These are phyloP conservation scores for Platalea minor DNA, from an alignment of 2,797 vertebrate genomes.

Conservation along the genomic window DNA sequence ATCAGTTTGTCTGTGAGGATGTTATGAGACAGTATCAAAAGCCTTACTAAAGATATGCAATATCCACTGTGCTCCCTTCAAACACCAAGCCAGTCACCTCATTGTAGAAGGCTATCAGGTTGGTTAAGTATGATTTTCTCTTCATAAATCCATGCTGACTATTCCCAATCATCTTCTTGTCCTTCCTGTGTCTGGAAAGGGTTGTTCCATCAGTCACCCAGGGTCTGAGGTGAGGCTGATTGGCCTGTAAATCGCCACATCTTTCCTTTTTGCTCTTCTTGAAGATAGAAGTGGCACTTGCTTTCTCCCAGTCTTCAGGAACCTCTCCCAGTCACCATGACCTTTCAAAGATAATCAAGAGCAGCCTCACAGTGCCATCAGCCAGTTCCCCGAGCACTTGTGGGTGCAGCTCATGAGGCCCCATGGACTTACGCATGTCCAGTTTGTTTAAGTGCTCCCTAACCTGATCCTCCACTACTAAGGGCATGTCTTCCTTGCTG, in stretches of 20 bases:
- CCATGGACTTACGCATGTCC: not conserved
- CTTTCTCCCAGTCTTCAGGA: not conserved
- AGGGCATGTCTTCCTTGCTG: not conserved
- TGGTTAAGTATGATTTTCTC: not conserved
- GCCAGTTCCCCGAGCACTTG: not conserved
- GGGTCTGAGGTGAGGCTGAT: not conserved
- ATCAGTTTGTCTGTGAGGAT: not conserved
- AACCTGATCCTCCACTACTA: too few relatives aligned
- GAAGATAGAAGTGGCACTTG: not conserved
- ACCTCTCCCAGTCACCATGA: not conserved
- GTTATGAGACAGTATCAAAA: not conserved
- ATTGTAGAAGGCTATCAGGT: not conserved
- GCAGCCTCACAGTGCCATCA: not conserved
- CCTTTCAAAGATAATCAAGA: not conserved
- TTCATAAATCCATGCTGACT: not conserved
- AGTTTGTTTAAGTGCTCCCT: not conserved
- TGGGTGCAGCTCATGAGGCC: not conserved
- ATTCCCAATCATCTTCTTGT: not conserved
- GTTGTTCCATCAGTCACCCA: not conserved
- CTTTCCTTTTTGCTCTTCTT: not conserved
- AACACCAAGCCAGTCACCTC: not conserved
- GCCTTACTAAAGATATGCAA: not conserved
- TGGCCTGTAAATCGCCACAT: not conserved
- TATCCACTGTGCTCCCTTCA: not conserved
- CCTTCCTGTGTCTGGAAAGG: not conserved